A percentile compares a stretch with the other conserved stretches of the same genome.
Evolutionary conservation across 2,888 invertebrate species (phyloP).

Genomic region (Sinohyriopsis cumingii): DNA sequence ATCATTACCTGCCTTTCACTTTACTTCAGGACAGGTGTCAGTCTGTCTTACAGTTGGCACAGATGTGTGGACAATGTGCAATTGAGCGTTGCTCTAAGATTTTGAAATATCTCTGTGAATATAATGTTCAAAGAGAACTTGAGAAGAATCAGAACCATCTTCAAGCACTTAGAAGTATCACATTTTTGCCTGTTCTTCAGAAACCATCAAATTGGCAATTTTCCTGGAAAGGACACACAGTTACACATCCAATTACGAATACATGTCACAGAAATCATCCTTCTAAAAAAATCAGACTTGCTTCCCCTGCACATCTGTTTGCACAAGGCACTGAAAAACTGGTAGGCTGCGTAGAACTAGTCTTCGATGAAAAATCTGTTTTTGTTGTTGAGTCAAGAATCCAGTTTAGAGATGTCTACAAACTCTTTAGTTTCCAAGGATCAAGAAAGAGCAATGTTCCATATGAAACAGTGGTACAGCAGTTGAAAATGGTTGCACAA

Average conservation of each 20-base stretch:
- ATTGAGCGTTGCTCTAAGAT: background rate
- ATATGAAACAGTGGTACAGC: conserved; percentile 1
- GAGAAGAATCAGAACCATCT: background rate
- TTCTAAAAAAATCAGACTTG: background rate
- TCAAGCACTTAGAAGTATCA: background rate
- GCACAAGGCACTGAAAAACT: background rate
- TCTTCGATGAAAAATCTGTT: background rate
- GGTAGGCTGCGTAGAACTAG: conserved; percentile 4
- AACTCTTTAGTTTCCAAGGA: too few species aligned
- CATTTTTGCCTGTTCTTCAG: conserved; percentile 5
- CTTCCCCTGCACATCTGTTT: conserved; percentile 4
- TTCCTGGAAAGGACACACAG: conserved; percentile 8
- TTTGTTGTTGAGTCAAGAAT: too few species aligned
- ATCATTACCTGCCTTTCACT: background rate
- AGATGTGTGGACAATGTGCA: background rate
- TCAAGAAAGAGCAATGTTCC: background rate
- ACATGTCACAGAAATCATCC: too few species aligned
- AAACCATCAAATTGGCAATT: conserved; percentile 4
- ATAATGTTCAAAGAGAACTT: too few species aligned
- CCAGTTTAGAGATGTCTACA: too few species aligned
- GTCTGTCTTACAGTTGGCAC: background rate
- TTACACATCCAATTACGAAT: too few species aligned
- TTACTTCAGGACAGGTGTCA: background rate
- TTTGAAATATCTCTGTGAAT: background rate
- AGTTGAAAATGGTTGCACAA: background rate